These are phyloP conservation scores for Columba livia DNA, from an alignment of 2,113 vertebrate species.

Conservation along the genomic window DNA sequence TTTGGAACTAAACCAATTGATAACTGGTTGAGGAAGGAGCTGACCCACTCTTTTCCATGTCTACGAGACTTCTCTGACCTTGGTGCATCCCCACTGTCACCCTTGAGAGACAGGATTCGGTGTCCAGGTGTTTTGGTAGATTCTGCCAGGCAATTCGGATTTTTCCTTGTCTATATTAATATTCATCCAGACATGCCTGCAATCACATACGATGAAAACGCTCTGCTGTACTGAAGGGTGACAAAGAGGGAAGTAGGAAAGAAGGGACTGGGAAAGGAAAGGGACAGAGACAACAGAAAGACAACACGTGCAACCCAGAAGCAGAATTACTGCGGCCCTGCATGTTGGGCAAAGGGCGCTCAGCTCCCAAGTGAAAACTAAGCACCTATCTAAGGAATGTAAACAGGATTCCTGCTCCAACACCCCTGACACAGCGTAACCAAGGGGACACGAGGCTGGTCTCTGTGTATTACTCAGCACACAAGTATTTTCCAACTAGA, in stretches of 20 bases:
- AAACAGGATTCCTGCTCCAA: constrained; percentile 23
- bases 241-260: neutral
- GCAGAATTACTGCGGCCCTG: neutral
- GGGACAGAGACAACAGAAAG: neutral
- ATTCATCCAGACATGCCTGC: neutral
- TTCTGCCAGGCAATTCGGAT: neutral
- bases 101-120: neutral
- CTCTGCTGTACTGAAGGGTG: neutral
- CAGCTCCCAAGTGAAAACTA: neutral
- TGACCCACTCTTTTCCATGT: neutral
- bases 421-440: neutral
- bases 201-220: neutral
- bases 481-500: neutral
- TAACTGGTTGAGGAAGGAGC: neutral
- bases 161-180: neutral
- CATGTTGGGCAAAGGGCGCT: neutral
- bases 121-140: neutral
- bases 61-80: neutral
- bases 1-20: neutral
- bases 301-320: neutral
- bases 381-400: neutral
- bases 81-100: neutral
- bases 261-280: neutral
- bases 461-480: neutral
- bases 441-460: neutral